These are phyloP conservation scores for Brachionichthys hirsutus DNA, from an alignment of 2,113 vertebrate genomes.

Conservation along the genomic window DNA sequence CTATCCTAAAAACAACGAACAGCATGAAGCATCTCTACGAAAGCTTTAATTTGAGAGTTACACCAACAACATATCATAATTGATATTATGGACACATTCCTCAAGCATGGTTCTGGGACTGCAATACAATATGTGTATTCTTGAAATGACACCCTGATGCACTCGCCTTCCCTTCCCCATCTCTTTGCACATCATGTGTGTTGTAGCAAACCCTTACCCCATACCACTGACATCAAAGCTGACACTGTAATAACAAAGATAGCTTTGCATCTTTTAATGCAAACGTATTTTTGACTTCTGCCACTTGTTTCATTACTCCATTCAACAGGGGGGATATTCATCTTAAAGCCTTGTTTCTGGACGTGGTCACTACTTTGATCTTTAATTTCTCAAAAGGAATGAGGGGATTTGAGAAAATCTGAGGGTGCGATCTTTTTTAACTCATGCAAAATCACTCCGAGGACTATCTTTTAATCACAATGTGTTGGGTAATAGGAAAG, in stretches of 20 bases:
- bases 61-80: constrained; percentile 59
- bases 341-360: constrained; percentile 59
- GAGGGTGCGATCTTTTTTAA: constrained; percentile 59
- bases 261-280: constrained; percentile 58
- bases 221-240: constrained; percentile 30
- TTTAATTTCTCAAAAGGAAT: constrained; percentile 44
- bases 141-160: constrained; percentile 58
- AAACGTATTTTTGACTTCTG: constrained; percentile 37
- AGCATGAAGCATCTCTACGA: constrained; percentile 49
- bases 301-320: constrained; percentile 46
- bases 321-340: constrained; percentile 46
- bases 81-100: constrained; percentile 55
- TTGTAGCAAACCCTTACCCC: constrained; percentile 64
- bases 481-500: constrained; percentile 43
- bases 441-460: constrained; percentile 69
- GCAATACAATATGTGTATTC: constrained; percentile 67
- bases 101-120: constrained; percentile 73
- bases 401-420: constrained; percentile 51
- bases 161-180: constrained; percentile 50
- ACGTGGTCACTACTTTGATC: constrained; percentile 51
- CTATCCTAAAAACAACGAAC: constrained; percentile 45
- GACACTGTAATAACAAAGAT: constrained; percentile 49
- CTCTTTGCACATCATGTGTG: constrained; percentile 49
- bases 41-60: constrained; percentile 75
- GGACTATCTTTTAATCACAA: constrained; percentile 63